phyloP scores from a whole-genome alignment of 2,797 vertebrate species.

The Pantherophis vulpinus region DNA sequence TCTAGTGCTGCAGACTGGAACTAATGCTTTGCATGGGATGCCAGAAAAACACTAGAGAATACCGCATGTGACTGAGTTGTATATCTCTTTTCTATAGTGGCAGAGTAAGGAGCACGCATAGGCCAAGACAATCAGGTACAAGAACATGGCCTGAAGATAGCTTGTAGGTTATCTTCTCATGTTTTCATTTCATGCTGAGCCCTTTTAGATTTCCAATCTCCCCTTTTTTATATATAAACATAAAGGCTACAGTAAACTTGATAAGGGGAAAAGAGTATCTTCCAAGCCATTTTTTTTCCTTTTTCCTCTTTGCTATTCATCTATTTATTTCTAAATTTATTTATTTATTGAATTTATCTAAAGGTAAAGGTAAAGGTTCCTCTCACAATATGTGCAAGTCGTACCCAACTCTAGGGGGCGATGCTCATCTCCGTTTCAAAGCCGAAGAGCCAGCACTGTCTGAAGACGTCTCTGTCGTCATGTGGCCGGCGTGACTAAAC shows the following conservation, averaged over 20 bases:
- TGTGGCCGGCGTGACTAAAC: no score
- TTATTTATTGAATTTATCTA: neutral
- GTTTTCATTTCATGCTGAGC: neutral
- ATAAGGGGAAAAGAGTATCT: neutral
- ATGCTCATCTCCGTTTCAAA: no score
- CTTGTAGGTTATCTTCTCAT: neutral
- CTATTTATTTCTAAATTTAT: neutral
- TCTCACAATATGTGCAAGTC: no score
- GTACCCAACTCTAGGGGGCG: no score
- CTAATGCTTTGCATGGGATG: neutral
- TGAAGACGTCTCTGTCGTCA: no score
- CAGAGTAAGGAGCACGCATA: neutral
- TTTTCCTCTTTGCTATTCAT: neutral
- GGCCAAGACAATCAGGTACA: neutral
- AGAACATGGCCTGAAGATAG: neutral
- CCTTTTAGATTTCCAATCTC: neutral
- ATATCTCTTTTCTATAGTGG: neutral
- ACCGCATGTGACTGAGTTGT: neutral
- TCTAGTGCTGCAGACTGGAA: neutral
- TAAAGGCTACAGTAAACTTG: neutral
- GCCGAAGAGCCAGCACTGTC: no score
- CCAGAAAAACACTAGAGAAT: neutral
- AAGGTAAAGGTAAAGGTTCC: no score
- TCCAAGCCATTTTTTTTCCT: neutral
- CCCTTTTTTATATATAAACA: neutral